Base-by-base conservation (phyloP, 2,888 invertebrate genomes). In the Syrista parreyssii region DNA sequence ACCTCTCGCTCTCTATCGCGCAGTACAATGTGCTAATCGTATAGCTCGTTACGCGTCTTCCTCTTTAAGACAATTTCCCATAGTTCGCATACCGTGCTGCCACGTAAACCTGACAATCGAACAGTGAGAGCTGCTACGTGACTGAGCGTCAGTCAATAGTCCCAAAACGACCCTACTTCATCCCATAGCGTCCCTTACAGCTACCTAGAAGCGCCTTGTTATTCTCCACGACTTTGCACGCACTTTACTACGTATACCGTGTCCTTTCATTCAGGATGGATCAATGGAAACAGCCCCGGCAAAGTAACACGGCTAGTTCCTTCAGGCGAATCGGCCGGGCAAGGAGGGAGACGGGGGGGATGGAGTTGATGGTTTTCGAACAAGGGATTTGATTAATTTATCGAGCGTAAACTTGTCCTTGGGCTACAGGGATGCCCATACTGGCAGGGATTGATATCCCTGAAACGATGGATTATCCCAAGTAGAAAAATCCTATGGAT, bases 331-430 rank as follows among this genome's bases (percentile, higher is more conserved):
- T 68, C 73, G 40, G 34, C n/a, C n/a, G n/a, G n/a, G n/a, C n/a
- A n/a, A n/a, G n/a, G n/a, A n/a, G n/a, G n/a, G n/a, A n/a, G 72
- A 78, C 77, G 40, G 82, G 83, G 79, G 79, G 82, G 78, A 80
- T 82, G 15, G 55, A n/a, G n/a, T n/a, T n/a, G n/a, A 15, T 23
- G 55, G 55, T 55, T 55, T 55, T 23, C 55, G 55, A 55, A 55
- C 55, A 55, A 55, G 55, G 55, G 85, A 88, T 88, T 84, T 87
- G 86, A 88, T 88, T 88, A 87, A 88, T 88, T 88, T 88, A 88
- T 88, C 85, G 86, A 81, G 83, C 79, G 84, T 81, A 83, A 55
- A 55, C 55, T 15, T 55, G 55, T 55, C 55, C 55, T 23, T 55
- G 23, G 23, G 55, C 55, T 55, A 55, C 15, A 23, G 55, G 23